These are phyloP conservation scores for Allygus modestus DNA, from an alignment of 2,888 invertebrate species.

Conservation along the genomic window DNA sequence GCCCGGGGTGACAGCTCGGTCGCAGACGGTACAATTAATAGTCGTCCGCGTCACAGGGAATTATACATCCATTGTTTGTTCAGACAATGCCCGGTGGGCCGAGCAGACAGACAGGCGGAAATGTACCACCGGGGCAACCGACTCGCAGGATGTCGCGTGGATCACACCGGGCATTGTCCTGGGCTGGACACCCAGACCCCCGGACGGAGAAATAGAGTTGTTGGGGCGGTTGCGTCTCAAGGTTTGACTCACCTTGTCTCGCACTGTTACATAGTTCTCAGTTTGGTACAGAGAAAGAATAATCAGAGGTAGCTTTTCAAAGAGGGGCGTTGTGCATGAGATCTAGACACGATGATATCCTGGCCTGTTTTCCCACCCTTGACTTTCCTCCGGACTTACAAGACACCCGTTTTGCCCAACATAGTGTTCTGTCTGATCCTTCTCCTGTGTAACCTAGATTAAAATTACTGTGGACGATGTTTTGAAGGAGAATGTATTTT, in stretches of 20 bases:
- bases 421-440: too few relatives aligned
- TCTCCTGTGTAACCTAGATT: too few relatives aligned
- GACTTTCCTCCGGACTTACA: too few relatives aligned
- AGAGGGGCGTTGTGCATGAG: too few relatives aligned
- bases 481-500: too few relatives aligned
- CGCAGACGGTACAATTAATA: conserved; percentile 56
- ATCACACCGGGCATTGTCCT: conserved; percentile 45
- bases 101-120: conserved; percentile 44
- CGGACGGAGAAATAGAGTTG: background rate
- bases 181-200: conserved; percentile 16
- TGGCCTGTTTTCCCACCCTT: too few relatives aligned
- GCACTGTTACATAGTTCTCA: too few relatives aligned
- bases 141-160: conserved; percentile 37
- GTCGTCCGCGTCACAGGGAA: conserved; percentile 47
- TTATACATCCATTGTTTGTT: conserved; percentile 57
- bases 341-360: too few relatives aligned
- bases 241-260: background rate
- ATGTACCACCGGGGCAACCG: conserved; percentile 15
- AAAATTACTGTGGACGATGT: too few relatives aligned
- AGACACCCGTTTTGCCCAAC: too few relatives aligned
- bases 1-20: conserved; percentile 37
- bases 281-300: too few relatives aligned
- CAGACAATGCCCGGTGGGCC: conserved; percentile 58
- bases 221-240: background rate
- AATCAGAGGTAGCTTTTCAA: too few relatives aligned